Evolutionary conservation across 2,888 invertebrate genomes (phyloP).

Genomic region (Ryuthela nishihirai): DNA sequence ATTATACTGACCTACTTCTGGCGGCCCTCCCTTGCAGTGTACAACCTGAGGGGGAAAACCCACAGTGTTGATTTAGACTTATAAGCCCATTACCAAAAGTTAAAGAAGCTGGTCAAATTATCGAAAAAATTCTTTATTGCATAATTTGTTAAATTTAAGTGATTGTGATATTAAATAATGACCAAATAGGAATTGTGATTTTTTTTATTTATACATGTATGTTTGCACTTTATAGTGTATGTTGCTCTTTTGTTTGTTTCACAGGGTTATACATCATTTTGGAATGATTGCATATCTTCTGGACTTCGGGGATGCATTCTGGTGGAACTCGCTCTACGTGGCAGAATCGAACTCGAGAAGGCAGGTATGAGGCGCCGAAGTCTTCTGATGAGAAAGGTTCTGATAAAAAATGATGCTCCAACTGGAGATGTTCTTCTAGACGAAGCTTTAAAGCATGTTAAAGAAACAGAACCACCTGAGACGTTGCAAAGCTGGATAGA

Average conservation of each 20-base stretch:
- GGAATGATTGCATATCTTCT: slow-evolving; percentile 99
- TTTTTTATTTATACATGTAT: slow-evolving; percentile 33
- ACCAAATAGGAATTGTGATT: slow-evolving; percentile 4
- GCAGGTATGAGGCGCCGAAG: slow-evolving; percentile 94
- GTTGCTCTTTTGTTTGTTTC: slow-evolving; percentile 48
- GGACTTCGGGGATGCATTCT: slow-evolving; percentile 97
- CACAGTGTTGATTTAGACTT: too few species aligned
- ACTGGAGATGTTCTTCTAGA: slow-evolving; percentile 93
- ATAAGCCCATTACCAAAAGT: too few species aligned
- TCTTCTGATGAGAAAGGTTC: slow-evolving; percentile 58
- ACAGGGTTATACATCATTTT: slow-evolving; percentile 98
- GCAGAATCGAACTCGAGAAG: slow-evolving; percentile 92
- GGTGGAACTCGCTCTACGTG: slow-evolving; percentile 91
- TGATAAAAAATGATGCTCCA: slow-evolving; percentile 80
- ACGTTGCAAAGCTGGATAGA: slow-evolving; percentile 99
- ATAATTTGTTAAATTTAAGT: too few species aligned
- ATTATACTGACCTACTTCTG: too few species aligned
- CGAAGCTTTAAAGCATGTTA: slow-evolving; percentile 90
- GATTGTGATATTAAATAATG: too few species aligned
- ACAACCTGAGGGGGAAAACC: too few species aligned
- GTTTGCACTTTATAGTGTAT: slow-evolving; percentile 2
- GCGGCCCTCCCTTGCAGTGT: too few species aligned
- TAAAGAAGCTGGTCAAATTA: too few species aligned
- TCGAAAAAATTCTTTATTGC: too few species aligned
- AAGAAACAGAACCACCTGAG: slow-evolving; percentile 96